Conservation (phyloP, 2,113 vertebrate species). For the Grammomys dolichurus region DNA sequence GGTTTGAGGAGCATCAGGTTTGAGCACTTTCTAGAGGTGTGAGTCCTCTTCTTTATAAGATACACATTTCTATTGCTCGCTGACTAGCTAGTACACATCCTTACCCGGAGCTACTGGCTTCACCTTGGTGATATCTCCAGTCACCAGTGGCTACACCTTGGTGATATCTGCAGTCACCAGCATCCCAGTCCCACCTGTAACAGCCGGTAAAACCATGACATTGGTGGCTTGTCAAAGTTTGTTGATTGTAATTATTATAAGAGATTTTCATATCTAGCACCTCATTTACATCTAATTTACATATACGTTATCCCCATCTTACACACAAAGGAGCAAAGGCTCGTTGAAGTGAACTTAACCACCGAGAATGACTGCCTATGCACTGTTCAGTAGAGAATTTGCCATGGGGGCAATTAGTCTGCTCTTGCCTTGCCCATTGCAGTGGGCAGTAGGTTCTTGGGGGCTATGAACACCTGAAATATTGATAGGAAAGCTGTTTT, state of each 20-base stretch:
- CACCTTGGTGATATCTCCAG: not conserved
- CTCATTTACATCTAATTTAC: not conserved
- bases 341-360: not conserved
- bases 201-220: not conserved
- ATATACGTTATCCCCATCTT: not conserved
- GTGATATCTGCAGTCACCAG: not conserved
- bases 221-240: not conserved
- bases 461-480: not conserved
- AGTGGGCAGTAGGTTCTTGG: not conserved
- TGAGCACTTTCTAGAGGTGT: not conserved
- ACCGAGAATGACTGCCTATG: not conserved
- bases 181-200: fast-evolving
- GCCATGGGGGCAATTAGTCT: not conserved
- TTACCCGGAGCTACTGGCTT: not conserved
- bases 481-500: not conserved
- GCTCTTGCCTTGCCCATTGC: not conserved
- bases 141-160: not conserved
- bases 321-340: not conserved
- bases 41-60: not conserved
- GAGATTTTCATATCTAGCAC: not conserved
- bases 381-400: not conserved
- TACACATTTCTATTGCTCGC: not conserved
- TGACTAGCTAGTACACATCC: not conserved
- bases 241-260: not conserved
- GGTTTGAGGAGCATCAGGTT: not conserved